Base-by-base conservation (phyloP, 1,140 invertebrate genomes). In the Mamestra configurata region DNA sequence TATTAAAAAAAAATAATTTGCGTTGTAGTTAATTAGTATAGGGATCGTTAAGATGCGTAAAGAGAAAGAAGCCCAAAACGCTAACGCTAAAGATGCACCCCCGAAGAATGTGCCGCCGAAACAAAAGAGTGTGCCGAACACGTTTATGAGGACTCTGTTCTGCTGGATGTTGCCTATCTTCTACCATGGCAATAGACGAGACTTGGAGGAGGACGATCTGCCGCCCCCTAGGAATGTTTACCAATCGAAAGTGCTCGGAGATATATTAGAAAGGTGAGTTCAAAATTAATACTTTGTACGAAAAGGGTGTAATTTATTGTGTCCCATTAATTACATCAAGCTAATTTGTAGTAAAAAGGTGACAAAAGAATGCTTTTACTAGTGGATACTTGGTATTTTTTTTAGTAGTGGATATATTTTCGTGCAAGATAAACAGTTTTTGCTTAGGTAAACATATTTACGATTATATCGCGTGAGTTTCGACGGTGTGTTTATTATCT, bases 171-270 rank as follows among this genome's bases (percentile, higher is more conserved):
- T 97, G 49, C 96, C 96, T 31, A 92, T 96, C 8, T 97, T 97
- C 84, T 96, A 95, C 89, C 88, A 95, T 53, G 97, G 97, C 11
- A 96, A 95, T 79, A 93, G 93, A 70, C 95, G 96, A 64, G 97
- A 97, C 82, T 88, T 97, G 35, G 96, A 97, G 84, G 91, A 96
- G 49, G 92, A 95, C 49, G 97, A 98, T 91, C 92, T 98, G 15
- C 96, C 96, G 83, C 95, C 95, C 66, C 95, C 96, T 3, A 95
- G 96, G 40, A 93, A 95, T 76, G 79, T 84, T 2, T 96, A 96
- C 84, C 83, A 94, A 15, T 96, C 96, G 4, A 95, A 96, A 84
- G 51, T 55, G 22, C 89, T 96, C 0, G 96, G 96, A n/a, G 94
- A 97, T 84, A 87, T 86, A 77, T 88, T 97, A 43, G 96, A 97